Base-by-base conservation (phyloP, 2,797 vertebrate genomes). In the Etheostoma nigrum region DNA sequence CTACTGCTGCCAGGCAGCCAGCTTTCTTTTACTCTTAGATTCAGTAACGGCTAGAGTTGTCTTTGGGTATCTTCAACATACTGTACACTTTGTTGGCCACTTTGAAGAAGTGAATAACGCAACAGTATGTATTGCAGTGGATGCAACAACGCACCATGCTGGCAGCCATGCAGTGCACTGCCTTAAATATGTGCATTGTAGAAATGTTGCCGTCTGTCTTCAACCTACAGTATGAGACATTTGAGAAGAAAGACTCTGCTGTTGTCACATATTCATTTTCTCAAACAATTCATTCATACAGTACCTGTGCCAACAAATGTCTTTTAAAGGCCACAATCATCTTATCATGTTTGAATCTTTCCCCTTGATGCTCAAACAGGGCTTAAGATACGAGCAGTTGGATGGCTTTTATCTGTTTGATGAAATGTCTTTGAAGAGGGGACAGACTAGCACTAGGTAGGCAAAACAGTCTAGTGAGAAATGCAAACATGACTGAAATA, bases 371-470 rank as follows among this genome's bases (percentile, higher is more conserved):
- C 77, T 85, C 69, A 83, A 83, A 89, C 74, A 69, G 78, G 59
- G 80, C 52, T 65, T 66, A 91, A 91, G 83, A 87, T 78, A 78
- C 45, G 47, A 68, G 74, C 44, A 21, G 72, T 60, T 82, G 57
- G 44, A 80, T 60, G 78, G 63, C 74, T 89, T 84, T 82, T 85
- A 85, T 92, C 84, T 77, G 72, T 80, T 68, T 72, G 81, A 78
- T 77, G 78, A 76, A 85, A 85, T 59, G 69, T 53, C 86, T 92
- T 82, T 79, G 88, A 94, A 86, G 83, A 80, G 74, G 79, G 86
- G 79, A 74, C 76, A 48, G 76, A 74, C 47, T 36, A 81, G 77
- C 61, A 72, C 74, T 84, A n/a, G 61, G 64, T 64, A 62, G 44
- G 72, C 78, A 60, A 77, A 87, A 78, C 60, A 71, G 70, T 66